These are phyloP conservation scores for Pachyseris speciosa DNA, from an alignment of 64 coral and sea anemone genomes.

Conservation along the genomic window DNA sequence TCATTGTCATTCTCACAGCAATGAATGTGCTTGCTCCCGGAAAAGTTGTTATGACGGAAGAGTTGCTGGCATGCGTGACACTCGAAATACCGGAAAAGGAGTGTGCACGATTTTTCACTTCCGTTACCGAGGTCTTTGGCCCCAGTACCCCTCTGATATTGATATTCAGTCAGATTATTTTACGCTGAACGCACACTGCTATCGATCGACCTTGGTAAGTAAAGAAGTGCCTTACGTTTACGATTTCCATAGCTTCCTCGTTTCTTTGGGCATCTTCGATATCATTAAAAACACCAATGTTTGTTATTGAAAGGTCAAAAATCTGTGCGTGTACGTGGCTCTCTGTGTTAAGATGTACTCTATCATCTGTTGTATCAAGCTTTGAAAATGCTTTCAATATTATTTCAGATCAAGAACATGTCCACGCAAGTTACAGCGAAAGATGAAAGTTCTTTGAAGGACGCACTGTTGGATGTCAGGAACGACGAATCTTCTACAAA, in stretches of 20 bases:
- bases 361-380: background rate
- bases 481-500: constrained; percentile 3
- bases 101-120: background rate
- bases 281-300: background rate
- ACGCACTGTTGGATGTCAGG: constrained; percentile 1
- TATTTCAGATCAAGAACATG: background rate
- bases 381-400: background rate
- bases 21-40: too few species aligned
- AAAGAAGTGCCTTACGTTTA: background rate
- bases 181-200: too few species aligned
- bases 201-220: background rate
- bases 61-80: background rate
- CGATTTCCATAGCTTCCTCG: background rate
- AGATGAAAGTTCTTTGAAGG: constrained; percentile 15
- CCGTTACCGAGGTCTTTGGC: background rate
- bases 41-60: too few species aligned
- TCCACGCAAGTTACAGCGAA: constrained; percentile 2
- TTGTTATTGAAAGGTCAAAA: background rate
- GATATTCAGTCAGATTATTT: too few species aligned
- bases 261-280: background rate
- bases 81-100: background rate
- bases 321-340: background rate
- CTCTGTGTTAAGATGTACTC: background rate
- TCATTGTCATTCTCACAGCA: too few species aligned
- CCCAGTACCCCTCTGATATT: background rate